phyloP scores from a whole-genome alignment of 2,113 vertebrate genomes.

The Hydropotes inermis region DNA sequence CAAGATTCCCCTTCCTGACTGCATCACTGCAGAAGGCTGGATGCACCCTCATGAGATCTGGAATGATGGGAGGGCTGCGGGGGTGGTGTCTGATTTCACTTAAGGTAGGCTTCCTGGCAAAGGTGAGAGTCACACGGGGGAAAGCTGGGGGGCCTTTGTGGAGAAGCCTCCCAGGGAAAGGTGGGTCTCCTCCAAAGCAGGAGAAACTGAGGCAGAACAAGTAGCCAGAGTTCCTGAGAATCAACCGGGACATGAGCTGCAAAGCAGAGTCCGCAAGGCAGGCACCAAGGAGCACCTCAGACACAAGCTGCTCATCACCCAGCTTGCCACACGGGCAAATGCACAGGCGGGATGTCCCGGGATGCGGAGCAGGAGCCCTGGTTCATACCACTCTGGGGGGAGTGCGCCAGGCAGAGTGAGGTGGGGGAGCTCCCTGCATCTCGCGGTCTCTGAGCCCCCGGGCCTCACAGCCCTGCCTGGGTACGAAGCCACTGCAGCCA shows the following conservation, averaged over 20 bases:
- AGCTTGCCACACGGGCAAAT: background rate
- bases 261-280: background rate
- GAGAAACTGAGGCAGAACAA: background rate
- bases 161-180: background rate
- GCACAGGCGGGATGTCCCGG: background rate
- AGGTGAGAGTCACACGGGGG: background rate
- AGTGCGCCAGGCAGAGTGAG: background rate
- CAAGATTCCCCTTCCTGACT: background rate
- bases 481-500: background rate
- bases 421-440: background rate
- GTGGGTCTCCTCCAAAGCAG: background rate
- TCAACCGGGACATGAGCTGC: background rate
- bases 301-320: background rate
- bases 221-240: background rate
- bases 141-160: rapidly evolving
- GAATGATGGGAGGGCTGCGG: background rate
- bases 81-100: background rate
- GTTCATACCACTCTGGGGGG: background rate
- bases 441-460: background rate
- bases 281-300: background rate
- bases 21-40: background rate
- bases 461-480: background rate
- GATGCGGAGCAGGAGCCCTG: background rate
- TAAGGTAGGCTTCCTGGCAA: background rate
- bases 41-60: background rate